Base-by-base conservation (phyloP, 2,113 vertebrate species). In the Puma concolor region DNA sequence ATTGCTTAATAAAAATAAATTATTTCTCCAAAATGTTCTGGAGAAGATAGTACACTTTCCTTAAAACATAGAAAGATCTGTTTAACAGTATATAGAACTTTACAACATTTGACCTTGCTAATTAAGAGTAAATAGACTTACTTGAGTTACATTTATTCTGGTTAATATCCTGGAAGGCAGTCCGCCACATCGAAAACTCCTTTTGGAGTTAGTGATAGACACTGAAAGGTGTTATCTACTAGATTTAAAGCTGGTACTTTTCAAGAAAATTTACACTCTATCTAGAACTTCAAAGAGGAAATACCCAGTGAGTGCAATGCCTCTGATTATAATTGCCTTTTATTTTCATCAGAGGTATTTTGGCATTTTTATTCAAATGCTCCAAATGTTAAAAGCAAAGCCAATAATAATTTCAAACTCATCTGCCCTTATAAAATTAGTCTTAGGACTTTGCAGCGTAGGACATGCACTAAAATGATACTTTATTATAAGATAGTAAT, bases 291-390 rank as follows among this genome's bases (percentile, higher is more conserved):
- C 16, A 82, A 72, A 88, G 72, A 82, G 16, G 21, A 57, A 84
- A 38, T 80, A 44, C 2, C 31, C 25, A 83, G 11, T 64, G 66
- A 25, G 3, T 88, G 7, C 16, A 80, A 60, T 64, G 4, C 17
- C 25, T 94, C 0, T 69, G 81, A 83, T 11, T 74, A 25, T 77
- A 50, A 81, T 48, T 91, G 52, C 14, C 25, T 89, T 77, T 91
- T 97, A 64, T 88, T 97, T 96, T 52, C n/a, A 89, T 88, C 83
- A 90, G 10, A 82, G 21, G 50, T 48, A 33, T 79, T 86, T 92
- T 95, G 38, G 0, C 41, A 36, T 77, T 36, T 69, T 95, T 94
- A 92, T 54, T 72, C 33, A 67, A 54, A 19, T 63, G 29, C 2
- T 16, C 48, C 36, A 52, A 76, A 88, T 13, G 29, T 86, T 66